Percentiles rank a stretch among this genome's conserved stretches.
phyloP scores from a whole-genome alignment of 1,140 invertebrate species.

The Ips nitidus region DNA sequence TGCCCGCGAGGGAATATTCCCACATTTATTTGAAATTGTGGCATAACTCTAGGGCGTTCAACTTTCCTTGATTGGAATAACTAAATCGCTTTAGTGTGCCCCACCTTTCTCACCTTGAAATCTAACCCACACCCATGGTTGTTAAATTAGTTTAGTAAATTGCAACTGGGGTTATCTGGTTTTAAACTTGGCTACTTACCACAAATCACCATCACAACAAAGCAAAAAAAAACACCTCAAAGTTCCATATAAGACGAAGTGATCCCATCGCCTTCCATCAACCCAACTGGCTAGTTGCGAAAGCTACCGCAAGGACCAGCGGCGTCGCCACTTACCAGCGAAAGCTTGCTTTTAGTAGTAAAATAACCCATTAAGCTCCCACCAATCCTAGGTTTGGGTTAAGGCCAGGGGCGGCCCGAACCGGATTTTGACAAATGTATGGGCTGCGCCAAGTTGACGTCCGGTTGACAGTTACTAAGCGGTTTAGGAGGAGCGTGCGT shows the following conservation, averaged over 20 bases:
- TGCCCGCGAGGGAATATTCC: no score
- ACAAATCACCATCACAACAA: background rate
- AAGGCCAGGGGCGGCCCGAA: conserved; percentile 48
- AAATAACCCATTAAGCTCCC: conserved; percentile 37
- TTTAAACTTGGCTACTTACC: background rate
- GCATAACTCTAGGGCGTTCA: no score
- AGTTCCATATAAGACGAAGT: conserved; percentile 18
- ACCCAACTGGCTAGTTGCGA: conserved; percentile 39
- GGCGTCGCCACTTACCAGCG: conserved; percentile 49
- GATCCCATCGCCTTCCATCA: conserved; percentile 30
- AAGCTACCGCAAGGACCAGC: conserved; percentile 31
- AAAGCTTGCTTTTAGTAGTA: conserved; percentile 44
- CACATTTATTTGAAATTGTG: no score
- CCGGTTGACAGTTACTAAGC: conserved; percentile 51
- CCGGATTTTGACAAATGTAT: conserved; percentile 48
- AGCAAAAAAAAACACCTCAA: background rate
- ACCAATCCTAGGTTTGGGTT: conserved; percentile 44
- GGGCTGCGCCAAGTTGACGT: conserved; percentile 50
- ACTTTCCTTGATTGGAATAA: no score
- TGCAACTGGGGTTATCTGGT: no score
- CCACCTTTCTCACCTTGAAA: no score
- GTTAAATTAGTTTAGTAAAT: no score
- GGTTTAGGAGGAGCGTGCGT: conserved; percentile 50
- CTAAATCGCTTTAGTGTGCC: no score
- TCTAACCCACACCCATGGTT: no score